These are phyloP conservation scores for Kryptolebias ocellatus DNA, from an alignment of 2,797 vertebrate species.

Conservation along the genomic window DNA sequence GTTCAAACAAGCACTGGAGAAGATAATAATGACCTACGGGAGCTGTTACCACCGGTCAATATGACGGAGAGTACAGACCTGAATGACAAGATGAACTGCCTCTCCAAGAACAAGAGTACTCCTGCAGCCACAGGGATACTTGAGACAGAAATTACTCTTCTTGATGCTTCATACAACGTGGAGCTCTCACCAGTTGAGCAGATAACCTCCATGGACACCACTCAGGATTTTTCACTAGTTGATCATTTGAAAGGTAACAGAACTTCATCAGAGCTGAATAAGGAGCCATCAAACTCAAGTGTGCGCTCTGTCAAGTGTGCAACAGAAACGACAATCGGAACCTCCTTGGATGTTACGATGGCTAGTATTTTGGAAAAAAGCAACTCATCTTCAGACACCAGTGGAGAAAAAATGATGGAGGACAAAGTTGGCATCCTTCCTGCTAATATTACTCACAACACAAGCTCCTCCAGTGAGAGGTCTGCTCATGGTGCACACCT, in stretches of 20 bases:
- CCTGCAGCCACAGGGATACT: conserved; percentile 9
- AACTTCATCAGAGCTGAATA: conserved; percentile 3
- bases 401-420: conserved; percentile 18
- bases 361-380: conserved; percentile 30
- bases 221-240: neutral
- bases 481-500: conserved; percentile 24
- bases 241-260: neutral
- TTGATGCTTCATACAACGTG: conserved; percentile 52
- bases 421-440: conserved; percentile 3
- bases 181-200: conserved; percentile 25
- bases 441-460: conserved; percentile 48
- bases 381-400: conserved; percentile 19
- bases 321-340: conserved; percentile 15
- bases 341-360: conserved; percentile 46
- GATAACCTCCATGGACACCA: conserved; percentile 1
- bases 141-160: conserved; percentile 62
- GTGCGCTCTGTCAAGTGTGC: conserved; percentile 22
- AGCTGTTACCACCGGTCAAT: neutral
- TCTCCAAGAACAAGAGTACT: conserved; percentile 2
- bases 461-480: conserved; percentile 28
- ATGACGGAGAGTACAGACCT: neutral
- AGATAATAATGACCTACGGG: conserved; percentile 2
- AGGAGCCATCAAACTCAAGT: conserved; percentile 25
- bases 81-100: conserved; percentile 1
- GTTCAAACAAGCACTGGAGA: neutral